phyloP scores from a whole-genome alignment of 2,797 vertebrate genomes.

The Coccyzus lansbergi region DNA sequence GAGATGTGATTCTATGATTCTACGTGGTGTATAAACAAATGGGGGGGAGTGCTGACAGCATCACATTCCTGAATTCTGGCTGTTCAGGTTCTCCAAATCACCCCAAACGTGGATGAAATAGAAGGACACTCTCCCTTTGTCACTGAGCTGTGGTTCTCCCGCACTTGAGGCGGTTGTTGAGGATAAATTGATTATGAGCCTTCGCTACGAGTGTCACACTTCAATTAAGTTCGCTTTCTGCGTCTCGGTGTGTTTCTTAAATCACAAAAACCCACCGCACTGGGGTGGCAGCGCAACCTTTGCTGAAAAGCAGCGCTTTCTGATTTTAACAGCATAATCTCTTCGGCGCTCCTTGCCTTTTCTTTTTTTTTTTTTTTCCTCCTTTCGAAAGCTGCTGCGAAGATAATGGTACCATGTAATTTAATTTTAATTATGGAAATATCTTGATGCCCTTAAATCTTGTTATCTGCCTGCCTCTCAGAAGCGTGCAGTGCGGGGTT shows the following conservation, averaged over 20 bases:
- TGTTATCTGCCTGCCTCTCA: constrained; percentile 46
- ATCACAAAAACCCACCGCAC: neutral
- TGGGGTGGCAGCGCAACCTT: neutral
- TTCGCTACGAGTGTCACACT: constrained; percentile 15
- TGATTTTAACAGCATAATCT: constrained; percentile 35
- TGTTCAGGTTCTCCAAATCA: neutral
- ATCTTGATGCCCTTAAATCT: constrained; percentile 71
- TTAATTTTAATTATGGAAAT: constrained; percentile 67
- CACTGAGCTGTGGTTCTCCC: neutral
- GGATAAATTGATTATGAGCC: constrained; percentile 17
- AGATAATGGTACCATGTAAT: constrained; percentile 70
- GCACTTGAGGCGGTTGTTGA: neutral
- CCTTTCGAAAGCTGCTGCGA: constrained; percentile 45
- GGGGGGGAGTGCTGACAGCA: neutral
- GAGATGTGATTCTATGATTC: too few species aligned
- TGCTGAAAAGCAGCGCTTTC: constrained; percentile 16
- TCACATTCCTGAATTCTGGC: neutral
- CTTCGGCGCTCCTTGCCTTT: constrained; percentile 41
- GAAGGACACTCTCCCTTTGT: neutral
- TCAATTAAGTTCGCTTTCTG: constrained; percentile 35
- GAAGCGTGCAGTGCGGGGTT: constrained; percentile 51
- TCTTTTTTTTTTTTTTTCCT: constrained; percentile 48
- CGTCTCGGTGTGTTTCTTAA: constrained; percentile 4
- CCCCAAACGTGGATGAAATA: neutral
- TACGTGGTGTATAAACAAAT: neutral